phyloP scores from a whole-genome alignment of 1,140 invertebrate species.

The Reticulitermes speratus region DNA sequence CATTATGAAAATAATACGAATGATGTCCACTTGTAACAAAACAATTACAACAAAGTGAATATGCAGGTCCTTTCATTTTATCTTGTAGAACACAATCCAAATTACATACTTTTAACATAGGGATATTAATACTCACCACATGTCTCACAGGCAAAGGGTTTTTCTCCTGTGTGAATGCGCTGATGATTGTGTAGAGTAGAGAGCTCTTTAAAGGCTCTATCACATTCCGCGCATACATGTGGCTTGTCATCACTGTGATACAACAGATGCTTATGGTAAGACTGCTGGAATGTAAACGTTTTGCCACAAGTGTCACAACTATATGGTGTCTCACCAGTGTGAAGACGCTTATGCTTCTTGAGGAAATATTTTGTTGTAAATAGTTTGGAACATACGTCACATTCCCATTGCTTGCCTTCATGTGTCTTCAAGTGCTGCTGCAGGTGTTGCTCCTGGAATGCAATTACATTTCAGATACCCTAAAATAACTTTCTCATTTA shows the following conservation, averaged over 20 bases:
- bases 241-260: conserved; percentile 82
- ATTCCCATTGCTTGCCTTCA: conserved; percentile 71
- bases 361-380: conserved; percentile 89
- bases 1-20: too few relatives aligned
- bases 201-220: conserved; percentile 82
- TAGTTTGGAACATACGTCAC: conserved; percentile 78
- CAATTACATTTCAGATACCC: background rate
- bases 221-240: conserved; percentile 74
- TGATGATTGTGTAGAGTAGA: conserved; percentile 87
- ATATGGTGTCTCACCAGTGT: conserved; percentile 83
- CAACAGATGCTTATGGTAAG: conserved; percentile 85
- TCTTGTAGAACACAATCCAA: too few relatives aligned
- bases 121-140: conserved; percentile 64
- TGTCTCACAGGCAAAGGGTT: conserved; percentile 87
- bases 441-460: conserved; percentile 53
- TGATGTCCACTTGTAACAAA: too few relatives aligned
- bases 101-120: background rate
- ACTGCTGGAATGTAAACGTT: conserved; percentile 88
- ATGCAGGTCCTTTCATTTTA: too few relatives aligned
- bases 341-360: conserved; percentile 84
- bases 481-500: background rate
- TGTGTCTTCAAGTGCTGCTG: conserved; percentile 56
- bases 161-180: conserved; percentile 84
- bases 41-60: too few relatives aligned
- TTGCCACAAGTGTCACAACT: conserved; percentile 81